Percentiles rank a stretch among this genome's conserved stretches.
phyloP scores from a whole-genome alignment of 2,113 vertebrate genomes.

The Nesogale talazaci region DNA sequence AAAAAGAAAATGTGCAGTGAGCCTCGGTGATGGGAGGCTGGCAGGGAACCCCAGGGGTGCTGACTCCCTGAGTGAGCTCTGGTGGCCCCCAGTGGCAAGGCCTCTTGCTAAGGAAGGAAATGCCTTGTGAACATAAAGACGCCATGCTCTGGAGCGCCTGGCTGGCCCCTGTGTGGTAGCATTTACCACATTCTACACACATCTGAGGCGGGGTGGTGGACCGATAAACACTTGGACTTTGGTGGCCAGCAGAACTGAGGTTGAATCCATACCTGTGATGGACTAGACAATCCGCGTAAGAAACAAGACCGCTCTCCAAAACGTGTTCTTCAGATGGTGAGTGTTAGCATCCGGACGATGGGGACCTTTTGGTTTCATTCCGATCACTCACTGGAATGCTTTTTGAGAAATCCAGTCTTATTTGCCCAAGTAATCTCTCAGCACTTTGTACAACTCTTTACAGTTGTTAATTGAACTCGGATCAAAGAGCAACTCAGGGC shows the following conservation, averaged over 20 bases:
- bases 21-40: neutral
- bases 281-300: neutral
- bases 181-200: neutral
- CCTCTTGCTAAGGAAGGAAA: constrained; percentile 40
- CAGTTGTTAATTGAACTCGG: constrained; percentile 19
- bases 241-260: neutral
- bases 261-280: neutral
- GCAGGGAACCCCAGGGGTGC: neutral
- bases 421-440: constrained; percentile 39
- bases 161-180: neutral
- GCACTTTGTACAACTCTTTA: constrained; percentile 15
- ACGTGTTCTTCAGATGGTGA: too few relatives aligned
- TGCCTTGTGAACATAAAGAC: constrained; percentile 25
- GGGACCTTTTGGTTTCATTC: constrained; percentile 4
- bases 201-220: neutral
- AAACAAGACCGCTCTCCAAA: neutral
- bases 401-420: constrained; percentile 15
- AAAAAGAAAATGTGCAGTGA: constrained; percentile 46
- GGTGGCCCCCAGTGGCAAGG: neutral
- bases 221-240: constrained; percentile 9
- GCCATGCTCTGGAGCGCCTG: neutral
- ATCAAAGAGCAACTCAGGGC: constrained; percentile 49
- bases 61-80: constrained; percentile 45
- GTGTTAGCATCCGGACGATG: too few relatives aligned
- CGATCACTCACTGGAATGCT: neutral